Base-by-base conservation (phyloP, 2,797 vertebrate species). In the Sebastiscus tertius region DNA sequence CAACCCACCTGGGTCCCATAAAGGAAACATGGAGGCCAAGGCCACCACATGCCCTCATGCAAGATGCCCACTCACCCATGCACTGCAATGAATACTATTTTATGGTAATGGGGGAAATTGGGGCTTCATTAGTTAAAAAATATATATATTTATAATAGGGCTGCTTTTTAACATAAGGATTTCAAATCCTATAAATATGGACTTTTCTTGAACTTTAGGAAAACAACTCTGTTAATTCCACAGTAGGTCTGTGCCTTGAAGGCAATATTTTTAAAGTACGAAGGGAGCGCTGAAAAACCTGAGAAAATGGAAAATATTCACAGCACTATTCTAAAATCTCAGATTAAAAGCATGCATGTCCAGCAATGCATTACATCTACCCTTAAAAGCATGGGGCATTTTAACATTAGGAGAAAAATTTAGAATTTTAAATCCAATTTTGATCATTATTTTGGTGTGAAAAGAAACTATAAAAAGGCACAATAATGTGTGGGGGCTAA, bases 1-100 rank as follows among this genome's bases (percentile, higher is more conserved):
- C 36, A 39, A 39, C 92, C 96, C 95, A 96, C 96, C 95, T 96
- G 95, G 92, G 96, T 95, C 92, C 91, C 90, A 94, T 94, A 93
- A 93, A 95, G 93, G 84, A 90, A 94, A 91, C 88, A 86, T 75
- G 75, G 87, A 91, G 91, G 93, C 93, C 93, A 95, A 93, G 91
- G 86, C 88, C 91, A 87, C 93, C 92, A 91, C 92, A 91, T 91
- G 93, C 90, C 92, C 90, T 85, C 84, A 68, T 92, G 83, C 69
- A 91, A 85, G 81, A 91, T 92, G 88, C 92, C 91, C 92, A 85
- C 73, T 91, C 91, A 92, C 79, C 92, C 92, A 85, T 87, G 82
- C 85, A 71, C 60, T 77, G 75, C 83, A 76, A 85, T 89, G 86
- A 88, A 91, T 84, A 83, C 64, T 72, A 69, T 68, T 83, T 84